These are phyloP conservation scores for Indicator maculatus DNA, from an alignment of 2,113 vertebrate species.

Conservation along the genomic window DNA sequence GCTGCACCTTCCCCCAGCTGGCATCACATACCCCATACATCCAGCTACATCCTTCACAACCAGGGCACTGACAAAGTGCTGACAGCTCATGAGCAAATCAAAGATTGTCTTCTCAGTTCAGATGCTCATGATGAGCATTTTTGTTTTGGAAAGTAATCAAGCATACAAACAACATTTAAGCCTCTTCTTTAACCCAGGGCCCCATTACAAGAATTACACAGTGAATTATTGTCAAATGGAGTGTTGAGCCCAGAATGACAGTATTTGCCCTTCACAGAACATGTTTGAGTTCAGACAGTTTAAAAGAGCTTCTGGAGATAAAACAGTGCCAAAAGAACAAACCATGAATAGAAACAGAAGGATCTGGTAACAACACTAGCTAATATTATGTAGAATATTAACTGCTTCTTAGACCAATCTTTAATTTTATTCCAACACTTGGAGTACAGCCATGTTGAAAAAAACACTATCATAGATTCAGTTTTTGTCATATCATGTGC, in stretches of 20 bases:
- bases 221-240: neutral
- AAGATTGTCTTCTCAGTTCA: constrained; percentile 11
- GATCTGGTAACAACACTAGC: neutral
- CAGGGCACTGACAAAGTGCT: neutral
- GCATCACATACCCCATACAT: accelerated
- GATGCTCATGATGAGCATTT: neutral
- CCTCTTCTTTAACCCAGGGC: neutral
- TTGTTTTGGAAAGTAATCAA: constrained; percentile 1
- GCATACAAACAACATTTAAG: neutral
- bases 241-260: neutral
- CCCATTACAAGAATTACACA: neutral
- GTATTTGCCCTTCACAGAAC: neutral
- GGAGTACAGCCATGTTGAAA: neutral
- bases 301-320: neutral
- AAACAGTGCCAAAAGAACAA: neutral
- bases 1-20: neutral
- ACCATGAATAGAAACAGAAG: neutral
- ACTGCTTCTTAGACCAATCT: neutral
- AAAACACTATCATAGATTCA: neutral
- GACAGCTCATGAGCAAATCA: neutral
- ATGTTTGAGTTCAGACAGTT: neutral
- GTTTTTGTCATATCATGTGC: neutral
- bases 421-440: neutral
- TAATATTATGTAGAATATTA: neutral
- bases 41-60: neutral